Evolutionary conservation across 2,113 vertebrate species (phyloP).

Genomic region (Hippoglossus stenolepis): DNA sequence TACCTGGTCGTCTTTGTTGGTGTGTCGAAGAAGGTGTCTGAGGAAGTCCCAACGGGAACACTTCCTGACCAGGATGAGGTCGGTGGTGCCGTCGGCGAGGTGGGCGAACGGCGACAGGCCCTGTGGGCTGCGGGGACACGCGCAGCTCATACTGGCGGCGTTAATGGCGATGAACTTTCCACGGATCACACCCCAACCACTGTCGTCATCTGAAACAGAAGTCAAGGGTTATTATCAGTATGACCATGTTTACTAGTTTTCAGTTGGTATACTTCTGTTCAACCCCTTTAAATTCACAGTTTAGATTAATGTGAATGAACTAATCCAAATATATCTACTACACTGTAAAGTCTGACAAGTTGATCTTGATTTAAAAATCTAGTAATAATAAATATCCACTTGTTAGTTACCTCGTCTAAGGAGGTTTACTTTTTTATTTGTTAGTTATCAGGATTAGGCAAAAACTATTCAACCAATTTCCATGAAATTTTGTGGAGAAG

Average conservation of each 20-base stretch:
- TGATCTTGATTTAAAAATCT: too few species aligned
- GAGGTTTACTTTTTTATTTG: too few species aligned
- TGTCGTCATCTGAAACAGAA: conserved; percentile 42
- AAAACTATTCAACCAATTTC: too few species aligned
- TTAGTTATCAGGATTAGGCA: too few species aligned
- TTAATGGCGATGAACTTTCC: conserved; percentile 96
- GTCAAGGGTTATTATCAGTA: neutral
- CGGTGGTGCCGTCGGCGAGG: conserved; percentile 90
- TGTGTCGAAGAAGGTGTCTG: conserved; percentile 90
- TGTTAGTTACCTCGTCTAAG: too few species aligned
- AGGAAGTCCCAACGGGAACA: conserved; percentile 93
- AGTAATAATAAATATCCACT: too few species aligned
- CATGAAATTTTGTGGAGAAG: too few species aligned
- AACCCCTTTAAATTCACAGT: too few species aligned
- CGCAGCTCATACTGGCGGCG: conserved; percentile 91
- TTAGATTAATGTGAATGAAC: too few species aligned
- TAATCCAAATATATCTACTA: too few species aligned
- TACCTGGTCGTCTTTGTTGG: conserved; percentile 91
- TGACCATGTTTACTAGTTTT: neutral
- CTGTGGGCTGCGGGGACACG: conserved; percentile 91
- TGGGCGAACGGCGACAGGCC: conserved; percentile 95
- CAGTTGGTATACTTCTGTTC: too few species aligned
- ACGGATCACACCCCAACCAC: conserved; percentile 85
- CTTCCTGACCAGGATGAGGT: conserved; percentile 94
- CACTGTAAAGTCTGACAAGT: too few species aligned